Conservation (phyloP, 2,888 invertebrate genomes). For the Pollenia griseotomentosa region DNA sequence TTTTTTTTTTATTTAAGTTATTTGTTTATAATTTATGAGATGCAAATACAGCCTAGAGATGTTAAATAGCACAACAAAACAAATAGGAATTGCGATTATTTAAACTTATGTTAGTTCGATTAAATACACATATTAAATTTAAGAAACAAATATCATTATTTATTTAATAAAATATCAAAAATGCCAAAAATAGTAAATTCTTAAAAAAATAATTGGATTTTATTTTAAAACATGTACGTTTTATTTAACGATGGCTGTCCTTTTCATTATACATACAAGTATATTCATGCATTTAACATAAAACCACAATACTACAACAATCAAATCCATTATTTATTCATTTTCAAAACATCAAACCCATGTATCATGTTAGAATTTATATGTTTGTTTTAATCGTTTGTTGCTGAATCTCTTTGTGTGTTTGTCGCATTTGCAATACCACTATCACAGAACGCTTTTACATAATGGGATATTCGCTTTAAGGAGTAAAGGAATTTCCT, state of each 20-base stretch:
- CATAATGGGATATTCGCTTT: constrained; percentile 14
- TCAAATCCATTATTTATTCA: constrained; percentile 48
- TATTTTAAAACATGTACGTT: not conserved
- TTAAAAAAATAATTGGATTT: not conserved
- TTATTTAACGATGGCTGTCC: constrained; percentile 14
- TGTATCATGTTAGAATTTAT: constrained; percentile 40
- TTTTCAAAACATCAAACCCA: constrained; percentile 39
- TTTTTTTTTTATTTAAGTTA: constrained; percentile 5
- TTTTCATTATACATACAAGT: constrained; percentile 15
- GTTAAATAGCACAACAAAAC: not conserved
- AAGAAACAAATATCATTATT: no score
- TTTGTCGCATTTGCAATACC: constrained; percentile 32
- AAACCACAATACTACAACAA: constrained; percentile 53
- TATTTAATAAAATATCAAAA: no score
- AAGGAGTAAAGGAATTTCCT: not conserved
- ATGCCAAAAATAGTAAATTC: no score
- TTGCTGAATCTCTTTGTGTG: constrained; percentile 1
- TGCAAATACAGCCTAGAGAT: not conserved
- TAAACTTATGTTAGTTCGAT: no score
- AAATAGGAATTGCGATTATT: no score
- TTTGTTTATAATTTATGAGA: constrained; percentile 17
- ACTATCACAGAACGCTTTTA: constrained; percentile 14
- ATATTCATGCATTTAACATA: constrained; percentile 38
- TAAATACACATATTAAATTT: no score
- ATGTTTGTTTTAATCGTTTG: constrained; percentile 37